A percentile compares a stretch with the other conserved stretches of the same genome.
These are phyloP conservation scores for Argyra leucocephala DNA, from an alignment of 2,888 invertebrate genomes.

Conservation along the genomic window DNA sequence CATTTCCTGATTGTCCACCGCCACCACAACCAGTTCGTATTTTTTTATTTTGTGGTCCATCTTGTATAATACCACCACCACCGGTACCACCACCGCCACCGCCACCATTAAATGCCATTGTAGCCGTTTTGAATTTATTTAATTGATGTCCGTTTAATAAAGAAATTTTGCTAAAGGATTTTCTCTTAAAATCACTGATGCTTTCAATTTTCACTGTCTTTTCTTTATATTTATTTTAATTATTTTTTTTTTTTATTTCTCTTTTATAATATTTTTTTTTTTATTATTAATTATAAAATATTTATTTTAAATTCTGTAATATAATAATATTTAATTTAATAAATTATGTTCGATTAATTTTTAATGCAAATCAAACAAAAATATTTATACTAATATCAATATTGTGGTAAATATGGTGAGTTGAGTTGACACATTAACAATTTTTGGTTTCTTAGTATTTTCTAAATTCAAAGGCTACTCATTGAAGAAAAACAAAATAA, in stretches of 20 bases:
- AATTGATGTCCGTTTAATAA: not conserved
- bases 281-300: not conserved
- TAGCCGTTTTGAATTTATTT: conserved; percentile 33
- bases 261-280: not conserved
- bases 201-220: no score
- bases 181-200: not conserved
- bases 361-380: no score
- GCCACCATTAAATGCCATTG: conserved; percentile 36
- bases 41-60: conserved; percentile 43
- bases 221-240: not conserved
- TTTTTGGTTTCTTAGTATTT: no score
- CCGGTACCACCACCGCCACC: conserved; percentile 25
- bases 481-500: no score
- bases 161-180: not conserved
- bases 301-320: no score
- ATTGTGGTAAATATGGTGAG: no score
- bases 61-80: conserved; percentile 36
- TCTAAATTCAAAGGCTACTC: no score
- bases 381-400: no score
- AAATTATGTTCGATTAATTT: no score
- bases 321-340: no score
- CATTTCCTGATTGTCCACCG: conserved; percentile 37
- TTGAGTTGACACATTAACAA: no score
- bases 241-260: not conserved
- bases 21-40: conserved; percentile 42